phyloP scores from a whole-genome alignment of 2,113 vertebrate genomes.

The Oryzias celebensis region DNA sequence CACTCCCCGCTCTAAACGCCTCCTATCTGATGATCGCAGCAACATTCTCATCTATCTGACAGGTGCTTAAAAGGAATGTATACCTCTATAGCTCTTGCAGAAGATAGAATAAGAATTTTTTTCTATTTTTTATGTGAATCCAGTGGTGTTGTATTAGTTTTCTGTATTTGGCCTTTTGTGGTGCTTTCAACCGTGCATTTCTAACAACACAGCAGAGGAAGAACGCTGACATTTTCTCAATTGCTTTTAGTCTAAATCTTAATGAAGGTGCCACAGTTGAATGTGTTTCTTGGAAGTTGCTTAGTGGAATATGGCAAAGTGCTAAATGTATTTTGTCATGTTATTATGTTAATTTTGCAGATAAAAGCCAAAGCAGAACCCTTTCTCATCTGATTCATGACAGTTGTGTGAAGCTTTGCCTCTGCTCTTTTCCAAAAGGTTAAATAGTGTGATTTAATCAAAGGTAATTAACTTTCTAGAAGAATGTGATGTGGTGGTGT shows the following conservation, averaged over 20 bases:
- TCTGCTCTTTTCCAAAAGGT: slow-evolving; percentile 6
- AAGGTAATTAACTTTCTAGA: slow-evolving; percentile 2
- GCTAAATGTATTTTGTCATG: neutral
- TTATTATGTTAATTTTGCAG: neutral
- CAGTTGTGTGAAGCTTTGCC: neutral
- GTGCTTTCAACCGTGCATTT: neutral
- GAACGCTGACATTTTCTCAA: too few species aligned
- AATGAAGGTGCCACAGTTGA: neutral
- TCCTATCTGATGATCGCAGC: slow-evolving; percentile 96
- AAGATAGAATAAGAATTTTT: neutral
- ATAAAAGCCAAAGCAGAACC: neutral
- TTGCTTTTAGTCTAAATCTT: neutral
- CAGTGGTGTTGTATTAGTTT: neutral
- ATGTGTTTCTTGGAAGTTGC: neutral
- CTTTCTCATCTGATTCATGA: neutral
- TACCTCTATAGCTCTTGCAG: neutral
- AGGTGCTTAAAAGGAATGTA: slow-evolving; percentile 63
- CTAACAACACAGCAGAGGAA: neutral
- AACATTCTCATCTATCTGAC: slow-evolving; percentile 99
- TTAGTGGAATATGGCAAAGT: neutral
- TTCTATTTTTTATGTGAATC: neutral
- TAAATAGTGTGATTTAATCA: slow-evolving; percentile 6
- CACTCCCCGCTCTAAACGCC: slow-evolving; percentile 92
- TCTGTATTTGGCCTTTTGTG: neutral
- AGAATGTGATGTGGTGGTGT: neutral